Base-by-base conservation (phyloP, 2,888 invertebrate species). In the Campoplex nolae region DNA sequence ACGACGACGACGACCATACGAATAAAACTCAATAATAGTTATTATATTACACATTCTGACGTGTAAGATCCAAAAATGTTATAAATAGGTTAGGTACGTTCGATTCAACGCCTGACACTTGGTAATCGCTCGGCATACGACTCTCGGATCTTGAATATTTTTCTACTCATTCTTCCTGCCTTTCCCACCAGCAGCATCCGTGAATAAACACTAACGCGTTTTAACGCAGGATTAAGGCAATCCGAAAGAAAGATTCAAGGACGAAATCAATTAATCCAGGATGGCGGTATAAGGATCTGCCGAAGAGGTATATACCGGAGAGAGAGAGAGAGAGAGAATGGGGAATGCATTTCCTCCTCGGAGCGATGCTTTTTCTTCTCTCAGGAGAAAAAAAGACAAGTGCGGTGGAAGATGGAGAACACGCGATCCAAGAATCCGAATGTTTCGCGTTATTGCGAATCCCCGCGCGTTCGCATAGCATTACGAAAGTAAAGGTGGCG, bases 401-500 rank as follows among this genome's bases (percentile, higher is more conserved):
- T 62, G 62, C 62, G 6, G 6, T 58, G 62, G 28, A 62, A 62
- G 32, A 62, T 45, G 35, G 81, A 32, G 54, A 75, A n/a, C 51
- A 67, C 62, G 38, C 68, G 58, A 13, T 45, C 56, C 23, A 68
- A 75, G 68, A 82, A 67, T 75, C 75, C 48, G 56, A 75, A 74
- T 16, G 28, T 75, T 75, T 70, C 68, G 56, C 68, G 56, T 62
- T 82, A 82, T 75, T 82, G 56, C 82, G 73, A 82, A 82, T 82
- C 48, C 75, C 32, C 38, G 54, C 75, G 42, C 38, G 54, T 51
- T 56, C 74, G 16, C 71, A 73, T 56, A 74, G 54, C 71, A 73
- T 28, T 51, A 51, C 35, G 32, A 62, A 32, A 62, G 62, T 62
- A 62, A 62, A 62, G 62, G 62, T 62, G 62, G 32, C 23, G 23